phyloP scores from a whole-genome alignment of 1,140 invertebrate species.

The Drosophila triauraria region DNA sequence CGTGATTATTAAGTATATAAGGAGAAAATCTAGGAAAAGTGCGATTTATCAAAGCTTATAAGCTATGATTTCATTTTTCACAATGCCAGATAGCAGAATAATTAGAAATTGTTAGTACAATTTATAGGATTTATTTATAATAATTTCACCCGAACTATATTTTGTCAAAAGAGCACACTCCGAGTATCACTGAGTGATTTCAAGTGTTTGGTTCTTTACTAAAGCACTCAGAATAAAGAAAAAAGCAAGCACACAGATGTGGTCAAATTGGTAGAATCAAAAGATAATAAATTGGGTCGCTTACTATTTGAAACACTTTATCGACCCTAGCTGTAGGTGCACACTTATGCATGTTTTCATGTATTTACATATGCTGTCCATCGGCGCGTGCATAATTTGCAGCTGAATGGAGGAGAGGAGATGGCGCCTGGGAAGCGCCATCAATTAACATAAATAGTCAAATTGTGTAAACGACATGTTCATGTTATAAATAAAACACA shows the following conservation, averaged over 20 bases:
- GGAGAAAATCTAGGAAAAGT: slow-evolving; percentile 4
- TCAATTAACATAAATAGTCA: slow-evolving; percentile 66
- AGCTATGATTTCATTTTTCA: slow-evolving; percentile 1
- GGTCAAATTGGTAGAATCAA: not conserved
- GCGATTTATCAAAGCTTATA: slow-evolving; percentile 6
- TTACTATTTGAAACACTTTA: not conserved
- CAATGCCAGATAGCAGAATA: slow-evolving; percentile 2
- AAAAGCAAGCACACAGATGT: not conserved
- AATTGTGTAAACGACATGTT: slow-evolving; percentile 49
- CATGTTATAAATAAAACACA: slow-evolving; percentile 66
- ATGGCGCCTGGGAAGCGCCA: slow-evolving; percentile 19
- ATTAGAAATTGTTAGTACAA: not conserved
- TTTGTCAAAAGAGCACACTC: slow-evolving; percentile 14
- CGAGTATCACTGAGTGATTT: slow-evolving; percentile 25
- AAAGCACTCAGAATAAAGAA: not conserved
- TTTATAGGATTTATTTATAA: not conserved
- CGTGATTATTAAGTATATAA: not conserved
- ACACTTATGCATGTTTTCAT: not conserved
- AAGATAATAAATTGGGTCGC: not conserved
- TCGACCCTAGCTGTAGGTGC: not conserved
- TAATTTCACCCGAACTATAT: not conserved
- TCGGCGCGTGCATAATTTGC: slow-evolving; percentile 59
- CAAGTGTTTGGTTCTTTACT: slow-evolving; percentile 4
- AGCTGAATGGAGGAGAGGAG: slow-evolving; percentile 27
- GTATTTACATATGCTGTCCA: slow-evolving; percentile 5